phyloP scores from a whole-genome alignment of 2,888 invertebrate species.

The Metellina segmentata region DNA sequence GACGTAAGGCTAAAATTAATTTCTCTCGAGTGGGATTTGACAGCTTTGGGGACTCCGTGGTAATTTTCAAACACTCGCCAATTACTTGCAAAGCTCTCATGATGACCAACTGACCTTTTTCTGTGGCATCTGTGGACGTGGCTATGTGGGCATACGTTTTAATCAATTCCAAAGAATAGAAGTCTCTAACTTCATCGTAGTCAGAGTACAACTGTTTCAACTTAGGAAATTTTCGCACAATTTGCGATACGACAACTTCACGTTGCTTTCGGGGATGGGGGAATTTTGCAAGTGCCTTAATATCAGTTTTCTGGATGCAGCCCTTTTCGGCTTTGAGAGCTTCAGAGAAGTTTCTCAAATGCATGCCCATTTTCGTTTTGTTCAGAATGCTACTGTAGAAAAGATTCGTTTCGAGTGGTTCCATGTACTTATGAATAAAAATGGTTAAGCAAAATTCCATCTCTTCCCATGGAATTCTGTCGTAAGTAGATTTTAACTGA shows the following conservation, averaged over 20 bases:
- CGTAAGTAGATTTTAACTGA: constrained; percentile 25
- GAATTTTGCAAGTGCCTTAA: not conserved
- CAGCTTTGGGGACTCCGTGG: not conserved
- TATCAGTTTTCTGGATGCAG: not conserved
- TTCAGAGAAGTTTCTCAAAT: constrained; percentile 13
- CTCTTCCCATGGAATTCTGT: constrained; percentile 37
- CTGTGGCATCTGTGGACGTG: not conserved
- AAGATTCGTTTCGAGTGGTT: constrained; percentile 15
- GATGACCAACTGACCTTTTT: constrained; percentile 4
- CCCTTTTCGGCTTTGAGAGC: not conserved
- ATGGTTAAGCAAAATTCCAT: constrained; percentile 13
- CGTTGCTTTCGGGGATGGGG: not conserved
- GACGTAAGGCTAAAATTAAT: not conserved
- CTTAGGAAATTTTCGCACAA: not conserved
- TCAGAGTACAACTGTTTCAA: constrained; percentile 35
- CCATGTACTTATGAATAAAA: not conserved
- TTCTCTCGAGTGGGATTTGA: not conserved
- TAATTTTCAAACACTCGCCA: constrained; percentile 44
- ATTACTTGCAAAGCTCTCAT: constrained; percentile 38
- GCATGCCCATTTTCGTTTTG: not conserved
- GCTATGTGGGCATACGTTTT: constrained; percentile 7
- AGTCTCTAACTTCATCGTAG: constrained; percentile 24
- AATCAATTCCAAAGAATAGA: constrained; percentile 16
- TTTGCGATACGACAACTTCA: not conserved
- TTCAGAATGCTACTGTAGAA: constrained; percentile 7